Base-by-base conservation (phyloP, 2,888 invertebrate genomes). In the Dioctria rufipes region DNA sequence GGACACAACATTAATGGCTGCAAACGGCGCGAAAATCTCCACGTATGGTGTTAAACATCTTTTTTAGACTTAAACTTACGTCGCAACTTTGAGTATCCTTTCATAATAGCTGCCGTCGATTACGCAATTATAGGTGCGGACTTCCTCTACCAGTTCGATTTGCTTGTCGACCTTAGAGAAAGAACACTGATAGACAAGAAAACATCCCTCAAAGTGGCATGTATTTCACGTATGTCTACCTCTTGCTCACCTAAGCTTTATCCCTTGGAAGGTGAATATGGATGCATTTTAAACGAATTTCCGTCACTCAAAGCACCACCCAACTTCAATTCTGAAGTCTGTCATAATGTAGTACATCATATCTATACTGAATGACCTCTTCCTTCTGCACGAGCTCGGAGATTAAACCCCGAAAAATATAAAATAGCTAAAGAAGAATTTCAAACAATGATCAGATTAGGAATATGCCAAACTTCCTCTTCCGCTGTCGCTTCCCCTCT, bases 401-500 rank as follows among this genome's bases (percentile, higher is more conserved):
- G n/a, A n/a, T n/a, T n/a, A n/a, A n/a, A n/a, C n/a, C n/a, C n/a
- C n/a, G n/a, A n/a, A n/a, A n/a, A n/a, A n/a, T n/a, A n/a, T n/a
- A n/a, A n/a, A n/a, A n/a, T n/a, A n/a, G n/a, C n/a, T n/a, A n/a
- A n/a, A n/a, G n/a, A n/a, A n/a, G n/a, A n/a, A n/a, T n/a, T n/a
- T n/a, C n/a, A n/a, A n/a, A n/a, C n/a, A n/a, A n/a, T n/a, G n/a
- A n/a, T n/a, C n/a, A n/a, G n/a, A n/a, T n/a, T n/a, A n/a, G n/a
- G 85, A 6, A 84, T 84, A 42, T 82, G 84, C 51, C 78, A 83
- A n/a, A 85, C 84, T 5, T 86, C 85, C 3, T 80, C 69, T 37
- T 85, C 84, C 49, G 83, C 83, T 3, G 85, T 84, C 84, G 75
- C 85, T 5, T 84, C 83, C 46, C 85, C 84, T 9, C 81, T 86